Percentiles rank a stretch among this genome's conserved stretches.
Conservation (phyloP, 2,113 vertebrate genomes). For the Alces alces region DNA sequence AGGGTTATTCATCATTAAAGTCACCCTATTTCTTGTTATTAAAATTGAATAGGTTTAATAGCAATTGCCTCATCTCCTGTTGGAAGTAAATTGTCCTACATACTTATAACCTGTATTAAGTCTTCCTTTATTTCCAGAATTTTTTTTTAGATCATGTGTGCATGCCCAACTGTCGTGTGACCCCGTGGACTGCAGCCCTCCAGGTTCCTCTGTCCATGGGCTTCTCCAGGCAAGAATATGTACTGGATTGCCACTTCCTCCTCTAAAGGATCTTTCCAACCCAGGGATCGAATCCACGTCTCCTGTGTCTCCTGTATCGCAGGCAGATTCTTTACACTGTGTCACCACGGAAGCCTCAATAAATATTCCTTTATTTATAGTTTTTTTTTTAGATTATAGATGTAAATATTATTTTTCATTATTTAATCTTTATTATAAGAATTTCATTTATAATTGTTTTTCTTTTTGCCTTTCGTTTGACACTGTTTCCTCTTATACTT, state of each 20-base stretch:
- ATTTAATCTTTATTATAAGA: neutral
- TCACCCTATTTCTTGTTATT: neutral
- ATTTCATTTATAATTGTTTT: neutral
- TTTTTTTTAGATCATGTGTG: neutral
- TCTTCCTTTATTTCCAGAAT: neutral
- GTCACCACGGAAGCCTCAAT: neutral
- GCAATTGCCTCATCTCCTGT: neutral
- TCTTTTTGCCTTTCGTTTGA: neutral
- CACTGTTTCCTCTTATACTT: neutral
- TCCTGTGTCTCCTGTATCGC: neutral
- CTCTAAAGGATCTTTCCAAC: neutral
- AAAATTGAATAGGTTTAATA: neutral
- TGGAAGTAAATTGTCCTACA: neutral
- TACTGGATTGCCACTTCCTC: neutral
- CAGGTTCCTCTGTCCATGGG: neutral
- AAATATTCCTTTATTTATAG: neutral
- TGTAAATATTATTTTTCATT: neutral
- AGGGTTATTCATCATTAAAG: neutral
- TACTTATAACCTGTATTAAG: neutral
- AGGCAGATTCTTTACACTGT: neutral
- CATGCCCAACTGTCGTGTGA: neutral
- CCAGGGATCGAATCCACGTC: neutral
- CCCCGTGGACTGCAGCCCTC: neutral
- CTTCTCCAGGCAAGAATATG: neutral
- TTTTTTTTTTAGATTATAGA: neutral